Percentiles rank a stretch among this genome's conserved stretches.
phyloP scores from a whole-genome alignment of 2,888 invertebrate species.

The Parapristionchus giblindavisi region DNA sequence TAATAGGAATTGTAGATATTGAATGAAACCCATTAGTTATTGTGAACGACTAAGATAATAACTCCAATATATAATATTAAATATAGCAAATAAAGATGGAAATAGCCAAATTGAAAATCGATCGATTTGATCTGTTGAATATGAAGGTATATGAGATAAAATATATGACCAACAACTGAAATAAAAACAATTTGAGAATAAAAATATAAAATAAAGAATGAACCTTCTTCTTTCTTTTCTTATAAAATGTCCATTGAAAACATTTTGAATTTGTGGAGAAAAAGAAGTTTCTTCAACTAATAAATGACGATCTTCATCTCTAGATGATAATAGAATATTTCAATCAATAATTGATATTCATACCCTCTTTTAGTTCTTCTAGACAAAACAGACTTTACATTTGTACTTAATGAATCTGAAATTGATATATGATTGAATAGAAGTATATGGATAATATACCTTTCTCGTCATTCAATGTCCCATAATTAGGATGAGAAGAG shows the following conservation, averaged over 20 bases:
- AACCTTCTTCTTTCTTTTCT: conserved; percentile 16
- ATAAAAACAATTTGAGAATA: too few relatives aligned
- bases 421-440: too few relatives aligned
- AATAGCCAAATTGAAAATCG: conserved; percentile 57
- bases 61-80: conserved; percentile 68
- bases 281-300: conserved; percentile 21
- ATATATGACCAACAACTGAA: too few relatives aligned
- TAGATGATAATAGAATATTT: too few relatives aligned
- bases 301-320: conserved; percentile 13
- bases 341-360: too few relatives aligned
- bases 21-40: not conserved
- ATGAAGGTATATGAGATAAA: too few relatives aligned
- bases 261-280: conserved; percentile 9
- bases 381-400: too few relatives aligned
- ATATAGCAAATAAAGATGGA: conserved; percentile 60
- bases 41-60: conserved; percentile 60
- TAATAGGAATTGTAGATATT: not conserved
- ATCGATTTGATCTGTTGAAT: conserved; percentile 60
- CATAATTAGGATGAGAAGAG: too few relatives aligned
- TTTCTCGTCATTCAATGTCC: too few relatives aligned
- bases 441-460: too few relatives aligned
- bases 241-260: conserved; percentile 22
- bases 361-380: too few relatives aligned
- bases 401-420: too few relatives aligned
- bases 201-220: not conserved